Conservation (phyloP, 2,888 invertebrate species). For the Drosophila birchii region DNA sequence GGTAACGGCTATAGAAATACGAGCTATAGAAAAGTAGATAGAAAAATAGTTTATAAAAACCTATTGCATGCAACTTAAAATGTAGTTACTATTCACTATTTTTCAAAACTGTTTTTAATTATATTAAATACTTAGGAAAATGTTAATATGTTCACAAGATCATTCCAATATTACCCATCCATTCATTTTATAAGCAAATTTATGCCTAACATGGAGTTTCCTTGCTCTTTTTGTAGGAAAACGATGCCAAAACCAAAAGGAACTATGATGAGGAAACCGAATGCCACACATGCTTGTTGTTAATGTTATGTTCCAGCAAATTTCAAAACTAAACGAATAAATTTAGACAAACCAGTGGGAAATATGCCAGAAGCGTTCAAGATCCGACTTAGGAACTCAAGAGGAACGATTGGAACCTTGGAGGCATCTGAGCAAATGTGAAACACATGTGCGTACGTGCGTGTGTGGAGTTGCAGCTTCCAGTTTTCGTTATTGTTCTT, state of each 20-base stretch:
- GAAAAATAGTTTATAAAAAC: not conserved
- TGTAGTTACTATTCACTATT: not conserved
- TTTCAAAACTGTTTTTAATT: not conserved
- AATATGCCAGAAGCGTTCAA: constrained; percentile 24
- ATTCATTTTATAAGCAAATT: not conserved
- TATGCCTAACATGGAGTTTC: constrained; percentile 14
- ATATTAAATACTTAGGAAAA: not conserved
- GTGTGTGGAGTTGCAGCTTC: constrained; percentile 51
- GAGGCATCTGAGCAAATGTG: constrained; percentile 59
- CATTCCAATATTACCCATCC: not conserved
- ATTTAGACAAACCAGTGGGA: constrained; percentile 42
- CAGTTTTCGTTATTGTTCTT: constrained; percentile 51
- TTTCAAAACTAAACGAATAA: constrained; percentile 51
- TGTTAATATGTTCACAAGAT: not conserved
- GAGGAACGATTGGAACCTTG: constrained; percentile 34
- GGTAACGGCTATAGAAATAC: not conserved
- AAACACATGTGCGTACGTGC: constrained; percentile 61
- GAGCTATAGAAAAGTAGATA: not conserved
- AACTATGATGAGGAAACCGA: constrained; percentile 67
- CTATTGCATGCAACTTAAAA: not conserved
- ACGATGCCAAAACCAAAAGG: constrained; percentile 45
- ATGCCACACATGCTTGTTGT: constrained; percentile 41
- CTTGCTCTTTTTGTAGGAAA: constrained; percentile 49
- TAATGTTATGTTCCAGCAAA: constrained; percentile 59
- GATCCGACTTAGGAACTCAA: constrained; percentile 23